phyloP scores from a whole-genome alignment of 2,113 vertebrate species.

The Pionites leucogaster region DNA sequence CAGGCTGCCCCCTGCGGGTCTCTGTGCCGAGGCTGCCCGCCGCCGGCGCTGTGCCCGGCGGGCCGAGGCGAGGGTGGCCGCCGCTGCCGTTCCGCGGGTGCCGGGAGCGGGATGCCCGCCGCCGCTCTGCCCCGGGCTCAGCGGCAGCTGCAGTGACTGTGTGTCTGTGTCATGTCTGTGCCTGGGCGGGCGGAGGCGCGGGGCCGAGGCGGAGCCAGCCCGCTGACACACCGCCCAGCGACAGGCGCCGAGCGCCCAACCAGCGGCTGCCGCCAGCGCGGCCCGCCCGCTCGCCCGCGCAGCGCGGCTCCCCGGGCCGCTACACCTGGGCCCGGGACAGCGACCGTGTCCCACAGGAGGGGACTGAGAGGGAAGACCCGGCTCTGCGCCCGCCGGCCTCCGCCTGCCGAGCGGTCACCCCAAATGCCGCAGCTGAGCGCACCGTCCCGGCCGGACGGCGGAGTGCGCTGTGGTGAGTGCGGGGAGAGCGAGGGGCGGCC shows the following conservation, averaged over 20 bases:
- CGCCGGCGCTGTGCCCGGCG: not conserved
- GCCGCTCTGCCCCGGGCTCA: constrained; percentile 18
- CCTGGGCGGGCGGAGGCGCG: constrained; percentile 55
- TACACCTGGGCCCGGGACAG: not conserved
- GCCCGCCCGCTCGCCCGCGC: not conserved
- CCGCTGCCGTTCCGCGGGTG: not conserved
- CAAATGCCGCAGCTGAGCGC: not conserved
- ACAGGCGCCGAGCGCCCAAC: constrained; percentile 29
- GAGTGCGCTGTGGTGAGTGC: not conserved
- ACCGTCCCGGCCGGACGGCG: not conserved
- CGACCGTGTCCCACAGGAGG: not conserved
- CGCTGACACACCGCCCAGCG: constrained; percentile 38
- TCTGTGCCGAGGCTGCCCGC: not conserved
- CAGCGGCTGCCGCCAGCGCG: not conserved
- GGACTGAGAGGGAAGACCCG: not conserved
- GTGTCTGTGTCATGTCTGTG: constrained; percentile 73
- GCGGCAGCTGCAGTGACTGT: constrained; percentile 68
- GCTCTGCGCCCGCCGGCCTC: not conserved
- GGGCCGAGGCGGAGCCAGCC: constrained; percentile 15
- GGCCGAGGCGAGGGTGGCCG: not conserved
- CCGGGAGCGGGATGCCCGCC: not conserved
- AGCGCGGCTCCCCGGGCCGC: not conserved
- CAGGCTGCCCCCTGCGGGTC: constrained; percentile 30
- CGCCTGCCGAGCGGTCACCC: not conserved
- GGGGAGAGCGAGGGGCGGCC: not conserved